Percentiles rank a stretch among this genome's conserved stretches.
phyloP scores from a whole-genome alignment of 2,797 vertebrate species.

The Sebastes vulpes region DNA sequence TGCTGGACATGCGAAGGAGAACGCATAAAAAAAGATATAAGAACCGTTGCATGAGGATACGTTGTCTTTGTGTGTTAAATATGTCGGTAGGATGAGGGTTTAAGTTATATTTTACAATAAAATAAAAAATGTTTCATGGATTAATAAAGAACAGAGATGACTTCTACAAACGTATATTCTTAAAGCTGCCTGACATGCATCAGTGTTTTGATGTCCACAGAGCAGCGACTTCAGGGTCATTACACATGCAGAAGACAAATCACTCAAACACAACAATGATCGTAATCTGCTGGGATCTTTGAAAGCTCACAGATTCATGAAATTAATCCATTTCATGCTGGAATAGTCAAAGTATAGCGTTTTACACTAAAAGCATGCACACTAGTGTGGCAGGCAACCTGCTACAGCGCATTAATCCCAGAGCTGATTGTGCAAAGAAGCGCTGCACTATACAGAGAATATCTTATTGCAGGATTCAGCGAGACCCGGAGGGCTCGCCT shows the following conservation, averaged over 20 bases:
- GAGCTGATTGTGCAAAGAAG: constrained; percentile 45
- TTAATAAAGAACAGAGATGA: neutral
- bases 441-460: constrained; percentile 41
- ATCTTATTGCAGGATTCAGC: constrained; percentile 29
- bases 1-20: too few species aligned
- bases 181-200: neutral
- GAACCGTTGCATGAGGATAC: too few species aligned
- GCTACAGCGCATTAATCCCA: constrained; percentile 34
- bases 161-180: neutral
- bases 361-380: constrained; percentile 15
- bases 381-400: constrained; percentile 2
- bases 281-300: neutral
- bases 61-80: neutral
- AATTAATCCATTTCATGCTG: constrained; percentile 16
- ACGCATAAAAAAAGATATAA: accelerated
- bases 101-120: neutral
- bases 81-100: neutral
- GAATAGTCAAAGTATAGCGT: neutral
- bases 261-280: constrained; percentile 8
- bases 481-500: constrained; percentile 40
- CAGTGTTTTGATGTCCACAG: neutral
- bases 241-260: neutral
- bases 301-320: neutral
- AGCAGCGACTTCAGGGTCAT: neutral
- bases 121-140: neutral